A percentile compares a stretch with the other conserved stretches of the same genome.
Evolutionary conservation across 2,113 vertebrate species (phyloP).

Genomic region (Stigmatopora nigra): DNA sequence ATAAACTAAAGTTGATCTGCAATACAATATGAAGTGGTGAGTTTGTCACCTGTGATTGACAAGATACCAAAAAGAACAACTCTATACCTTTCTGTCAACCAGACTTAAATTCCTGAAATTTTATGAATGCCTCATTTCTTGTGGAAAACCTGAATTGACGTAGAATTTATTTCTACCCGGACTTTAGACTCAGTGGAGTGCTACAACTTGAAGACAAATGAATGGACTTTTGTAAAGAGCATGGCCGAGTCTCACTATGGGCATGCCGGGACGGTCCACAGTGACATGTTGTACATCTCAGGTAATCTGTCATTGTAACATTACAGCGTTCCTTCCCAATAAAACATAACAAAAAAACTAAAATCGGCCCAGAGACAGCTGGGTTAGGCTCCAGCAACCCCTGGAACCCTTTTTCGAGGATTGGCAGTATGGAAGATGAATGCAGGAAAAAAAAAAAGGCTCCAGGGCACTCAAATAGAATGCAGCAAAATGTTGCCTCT

Average conservation of each 20-base stretch:
- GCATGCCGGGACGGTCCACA: slow-evolving; percentile 74
- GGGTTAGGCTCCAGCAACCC: too few relatives aligned
- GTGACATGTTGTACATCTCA: slow-evolving; percentile 74
- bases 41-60: too few relatives aligned
- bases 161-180: not conserved
- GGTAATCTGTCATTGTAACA: slow-evolving; percentile 41
- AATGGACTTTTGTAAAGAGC: slow-evolving; percentile 68
- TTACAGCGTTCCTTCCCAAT: not conserved
- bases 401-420: too few relatives aligned
- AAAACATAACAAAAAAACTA: not conserved
- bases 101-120: not conserved
- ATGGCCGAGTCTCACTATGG: slow-evolving; percentile 76
- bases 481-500: not conserved
- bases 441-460: too few relatives aligned
- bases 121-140: not conserved
- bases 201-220: slow-evolving; percentile 72
- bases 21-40: too few relatives aligned
- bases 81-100: not conserved
- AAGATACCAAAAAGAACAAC: too few relatives aligned
- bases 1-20: too few relatives aligned
- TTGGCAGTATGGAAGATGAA: too few relatives aligned
- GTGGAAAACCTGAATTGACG: not conserved
- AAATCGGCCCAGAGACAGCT: not conserved
- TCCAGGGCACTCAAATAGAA: not conserved
- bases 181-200: slow-evolving; percentile 70